phyloP scores from a whole-genome alignment of 2,797 vertebrate species.

The Merluccius polli region DNA sequence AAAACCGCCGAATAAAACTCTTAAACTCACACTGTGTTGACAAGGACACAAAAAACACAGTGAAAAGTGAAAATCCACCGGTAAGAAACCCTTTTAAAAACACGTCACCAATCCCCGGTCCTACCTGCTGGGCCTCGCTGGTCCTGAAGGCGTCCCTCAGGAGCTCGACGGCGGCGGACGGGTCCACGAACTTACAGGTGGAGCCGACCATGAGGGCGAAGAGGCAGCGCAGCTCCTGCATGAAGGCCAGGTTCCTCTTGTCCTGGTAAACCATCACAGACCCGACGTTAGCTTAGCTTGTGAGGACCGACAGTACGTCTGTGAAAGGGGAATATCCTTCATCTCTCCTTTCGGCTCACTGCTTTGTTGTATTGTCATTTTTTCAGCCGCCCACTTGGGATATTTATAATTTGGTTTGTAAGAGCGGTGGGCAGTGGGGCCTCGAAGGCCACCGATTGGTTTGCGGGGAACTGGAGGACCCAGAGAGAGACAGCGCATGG shows the following conservation, averaged over 20 bases:
- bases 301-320: too few relatives aligned
- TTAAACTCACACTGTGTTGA: neutral
- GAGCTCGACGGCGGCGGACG: constrained; percentile 86
- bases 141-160: constrained; percentile 88
- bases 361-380: too few relatives aligned
- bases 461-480: neutral
- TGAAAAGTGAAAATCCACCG: too few relatives aligned
- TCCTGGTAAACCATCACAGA: constrained; percentile 68
- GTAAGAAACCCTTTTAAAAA: too few relatives aligned
- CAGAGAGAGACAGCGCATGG: neutral
- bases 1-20: neutral
- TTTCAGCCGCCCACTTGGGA: too few relatives aligned
- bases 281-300: neutral
- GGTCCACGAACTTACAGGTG: constrained; percentile 88
- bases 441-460: neutral
- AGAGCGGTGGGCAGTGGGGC: too few relatives aligned
- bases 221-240: constrained; percentile 93
- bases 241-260: constrained; percentile 92
- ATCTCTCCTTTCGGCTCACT: too few relatives aligned
- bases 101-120: too few relatives aligned
- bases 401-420: too few relatives aligned
- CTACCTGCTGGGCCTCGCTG: constrained; percentile 90
- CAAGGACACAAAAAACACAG: neutral
- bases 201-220: constrained; percentile 95
- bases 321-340: too few relatives aligned